Evolutionary conservation across 2,797 vertebrate genomes (phyloP), one percentile per base, ranked within the genome.

Genomic region (Onychomys leucogaster): DNA sequence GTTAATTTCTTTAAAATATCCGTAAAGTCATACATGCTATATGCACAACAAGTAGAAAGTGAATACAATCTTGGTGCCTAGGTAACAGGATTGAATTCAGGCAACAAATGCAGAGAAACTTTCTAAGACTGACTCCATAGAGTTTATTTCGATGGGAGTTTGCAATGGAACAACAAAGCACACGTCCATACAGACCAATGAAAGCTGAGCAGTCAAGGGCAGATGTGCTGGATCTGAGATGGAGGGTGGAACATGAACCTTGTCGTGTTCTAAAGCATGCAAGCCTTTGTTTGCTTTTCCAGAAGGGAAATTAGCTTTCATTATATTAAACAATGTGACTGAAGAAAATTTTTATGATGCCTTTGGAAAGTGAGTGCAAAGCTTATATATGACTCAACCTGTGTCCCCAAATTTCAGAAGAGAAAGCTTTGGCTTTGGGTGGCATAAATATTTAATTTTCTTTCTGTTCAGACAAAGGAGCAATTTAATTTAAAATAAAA

Each of bases 391-490:
- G 71, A 75, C 11, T 93, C 23, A 77, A 80, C 77, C 37, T 32
- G n/a, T 55, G 17, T 4, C 89, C 65, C 71, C 87, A 32, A 90
- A 59, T 94, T 93, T 94, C 85, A 93, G 32, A 88, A 81, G 17
- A 71, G 76, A 94, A 94, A 90, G 23, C 0, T 52, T 95, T 97
- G 80, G 25, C 78, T 94, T 52, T 75, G 52, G 80, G 9, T 69
- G 37, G 34, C 69, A 87, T 91, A 87, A 93, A 91, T 95, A 91
- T 90, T 96, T 82, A 90, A n/a, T 59, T 93, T 85, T 91, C 21
- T 77, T 85, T 55, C 46, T 94, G 2, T 78, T 94, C 29, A 91
- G 29, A 61, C 41, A 89, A 73, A 96, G 82, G 46, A 95, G 25
- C 13, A 89, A 27, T 80, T 95, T 75, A 43, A 41, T 43, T 13